Conservation (phyloP, 2,113 vertebrate species). For the Semicossyphus pulcher region DNA sequence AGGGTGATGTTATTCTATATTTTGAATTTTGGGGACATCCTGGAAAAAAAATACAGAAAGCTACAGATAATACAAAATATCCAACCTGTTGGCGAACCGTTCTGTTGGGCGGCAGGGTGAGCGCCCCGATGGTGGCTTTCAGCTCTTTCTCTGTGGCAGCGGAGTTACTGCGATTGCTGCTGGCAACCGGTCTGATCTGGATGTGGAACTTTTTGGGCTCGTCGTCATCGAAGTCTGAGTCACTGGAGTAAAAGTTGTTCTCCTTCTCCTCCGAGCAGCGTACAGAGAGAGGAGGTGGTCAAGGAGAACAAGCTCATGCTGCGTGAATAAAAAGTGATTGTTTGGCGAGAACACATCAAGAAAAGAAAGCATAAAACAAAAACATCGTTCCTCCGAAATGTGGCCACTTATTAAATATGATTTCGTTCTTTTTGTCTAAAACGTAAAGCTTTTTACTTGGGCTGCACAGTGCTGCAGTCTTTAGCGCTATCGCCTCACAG, state of each 20-base stretch:
- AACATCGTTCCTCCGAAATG: too few species aligned
- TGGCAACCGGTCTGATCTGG: conserved; percentile 89
- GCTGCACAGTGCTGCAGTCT: too few species aligned
- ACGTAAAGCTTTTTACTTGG: too few species aligned
- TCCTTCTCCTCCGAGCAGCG: conserved; percentile 83
- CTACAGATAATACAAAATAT: too few species aligned
- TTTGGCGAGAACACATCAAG: too few species aligned
- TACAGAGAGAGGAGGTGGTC: conserved; percentile 68
- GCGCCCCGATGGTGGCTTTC: conserved; percentile 88
- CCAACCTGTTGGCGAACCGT: conserved; percentile 73
- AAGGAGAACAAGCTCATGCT: conserved; percentile 80
- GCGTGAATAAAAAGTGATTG: background rate
- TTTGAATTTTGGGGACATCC: background rate
- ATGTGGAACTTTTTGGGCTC: conserved; percentile 94
- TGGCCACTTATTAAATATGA: too few species aligned
- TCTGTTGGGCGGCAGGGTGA: conserved; percentile 89
- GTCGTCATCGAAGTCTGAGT: conserved; percentile 94
- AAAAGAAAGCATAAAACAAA: too few species aligned
- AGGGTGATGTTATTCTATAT: background rate
- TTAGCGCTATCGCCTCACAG: too few species aligned
- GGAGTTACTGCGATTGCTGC: conserved; percentile 70
- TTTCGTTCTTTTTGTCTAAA: too few species aligned
- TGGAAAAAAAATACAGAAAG: background rate
- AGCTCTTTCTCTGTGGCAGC: conserved; percentile 89
- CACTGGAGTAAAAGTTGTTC: conserved; percentile 89